Evolutionary conservation across 2,888 invertebrate genomes (phyloP), one percentile per base, ranked within the genome.

Genomic region (Matsumyia berberina): DNA sequence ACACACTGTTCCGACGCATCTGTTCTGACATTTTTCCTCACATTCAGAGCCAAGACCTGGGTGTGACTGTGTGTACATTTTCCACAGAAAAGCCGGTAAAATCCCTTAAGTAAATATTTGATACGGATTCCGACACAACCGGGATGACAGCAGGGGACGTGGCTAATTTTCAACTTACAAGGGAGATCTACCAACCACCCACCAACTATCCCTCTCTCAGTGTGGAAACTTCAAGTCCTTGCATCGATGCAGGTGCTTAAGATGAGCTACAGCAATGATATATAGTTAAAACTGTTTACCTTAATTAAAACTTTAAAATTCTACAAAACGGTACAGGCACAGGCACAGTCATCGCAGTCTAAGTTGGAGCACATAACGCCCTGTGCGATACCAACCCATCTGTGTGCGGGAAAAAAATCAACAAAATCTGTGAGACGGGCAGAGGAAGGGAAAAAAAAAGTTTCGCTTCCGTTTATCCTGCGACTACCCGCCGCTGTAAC

Each of bases 251-350:
- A 79, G 42, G 58, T 73, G 66, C 51, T 53, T 51, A 66, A 29
- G 64, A 58, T 29, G 39, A 9, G 24, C 17, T 24, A 55, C 5
- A 11, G 69, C 58, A 76, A 69, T 76, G 57, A 44, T 64, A 69
- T 66, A 58, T 69, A 81, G 69, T 69, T 76, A 76, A 81, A 81
- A 81, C 81, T 81, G 76, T 81, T 81, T 81, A 69, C 81, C 81
- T 81, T 81, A 81, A 81, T 76, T 81, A 76, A 81, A 81, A 81
- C 81, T 81, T 81, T 81, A 81, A 81, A 76, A 62, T 76, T 57
- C 62, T 69, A 55, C 81, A 81, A 81, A 24, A 81, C 76, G 49
- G 53, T 60, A 31, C 55, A 29, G 49, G 19, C 42, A 37, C 24
- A 24, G 24, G 1, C 35, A 46, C 3, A 69, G 57, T 69, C 69